Conservation (phyloP, 2,113 vertebrate species). For the Catharus minimus region DNA sequence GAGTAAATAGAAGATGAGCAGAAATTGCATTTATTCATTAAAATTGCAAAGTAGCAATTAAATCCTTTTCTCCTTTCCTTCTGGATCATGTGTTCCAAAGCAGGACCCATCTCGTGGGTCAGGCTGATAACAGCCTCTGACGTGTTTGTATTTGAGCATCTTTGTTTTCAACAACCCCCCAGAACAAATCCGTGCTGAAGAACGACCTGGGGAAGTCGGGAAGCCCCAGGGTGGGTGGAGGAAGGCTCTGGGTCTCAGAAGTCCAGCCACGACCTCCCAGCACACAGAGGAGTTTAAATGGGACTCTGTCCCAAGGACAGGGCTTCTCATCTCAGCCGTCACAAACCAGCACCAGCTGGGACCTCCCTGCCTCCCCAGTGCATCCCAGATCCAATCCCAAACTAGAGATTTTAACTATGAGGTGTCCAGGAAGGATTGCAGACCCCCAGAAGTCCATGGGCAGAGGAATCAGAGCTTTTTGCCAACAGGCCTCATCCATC, state of each 20-base stretch:
- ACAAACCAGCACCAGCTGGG: neutral
- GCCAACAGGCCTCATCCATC: neutral
- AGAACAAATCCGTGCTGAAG: neutral
- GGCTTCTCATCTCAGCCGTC: neutral
- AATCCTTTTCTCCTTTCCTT: neutral
- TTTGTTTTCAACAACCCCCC: neutral
- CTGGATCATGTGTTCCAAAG: neutral
- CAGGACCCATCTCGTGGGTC: neutral
- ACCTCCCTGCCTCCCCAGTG: rapidly evolving
- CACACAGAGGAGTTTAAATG: rapidly evolving
- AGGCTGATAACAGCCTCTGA: neutral
- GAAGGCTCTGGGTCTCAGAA: neutral
- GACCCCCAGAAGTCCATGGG: neutral
- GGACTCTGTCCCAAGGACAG: neutral
- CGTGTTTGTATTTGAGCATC: neutral
- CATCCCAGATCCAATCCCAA: neutral
- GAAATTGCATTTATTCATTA: constrained; percentile 53
- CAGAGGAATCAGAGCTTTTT: neutral
- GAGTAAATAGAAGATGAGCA: constrained; percentile 49
- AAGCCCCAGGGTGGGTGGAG: rapidly evolving
- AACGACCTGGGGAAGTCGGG: neutral
- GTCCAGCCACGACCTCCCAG: rapidly evolving
- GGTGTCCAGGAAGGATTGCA: neutral
- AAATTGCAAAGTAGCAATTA: constrained; percentile 57
- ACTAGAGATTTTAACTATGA: neutral